A percentile compares a stretch with the other conserved stretches of the same genome.
Conservation (phyloP, 2,888 invertebrate species). For the Torymus aiolomorphi region DNA sequence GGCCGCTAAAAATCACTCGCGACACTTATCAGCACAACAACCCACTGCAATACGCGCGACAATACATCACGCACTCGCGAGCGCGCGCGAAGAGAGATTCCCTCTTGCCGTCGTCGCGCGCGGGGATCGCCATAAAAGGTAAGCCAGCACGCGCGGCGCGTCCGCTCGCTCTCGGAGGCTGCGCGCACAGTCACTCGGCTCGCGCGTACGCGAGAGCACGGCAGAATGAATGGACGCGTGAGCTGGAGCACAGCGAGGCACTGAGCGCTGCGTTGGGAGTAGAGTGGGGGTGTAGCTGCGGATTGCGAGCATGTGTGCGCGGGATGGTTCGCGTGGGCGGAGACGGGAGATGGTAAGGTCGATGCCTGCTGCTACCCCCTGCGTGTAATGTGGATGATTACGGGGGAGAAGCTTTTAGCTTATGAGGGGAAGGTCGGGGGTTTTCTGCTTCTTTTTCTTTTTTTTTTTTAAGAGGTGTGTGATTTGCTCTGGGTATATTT, state of each 20-base stretch:
- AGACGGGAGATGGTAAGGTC: too few species aligned
- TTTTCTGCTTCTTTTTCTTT: too few species aligned
- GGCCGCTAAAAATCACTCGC: background rate
- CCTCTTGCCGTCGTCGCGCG: slow-evolving; percentile 38
- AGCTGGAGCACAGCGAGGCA: background rate
- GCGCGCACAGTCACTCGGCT: background rate
- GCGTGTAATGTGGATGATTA: too few species aligned
- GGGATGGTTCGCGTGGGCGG: too few species aligned
- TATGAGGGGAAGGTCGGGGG: too few species aligned
- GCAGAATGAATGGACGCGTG: background rate
- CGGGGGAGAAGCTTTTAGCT: too few species aligned
- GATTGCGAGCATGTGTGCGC: too few species aligned
- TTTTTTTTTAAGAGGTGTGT: too few species aligned
- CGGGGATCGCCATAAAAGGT: slow-evolving; percentile 74
- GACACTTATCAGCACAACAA: too few species aligned
- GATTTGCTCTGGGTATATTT: too few species aligned
- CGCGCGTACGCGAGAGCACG: background rate
- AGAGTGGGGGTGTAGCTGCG: background rate
- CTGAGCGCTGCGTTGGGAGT: background rate
- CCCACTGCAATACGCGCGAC: background rate
- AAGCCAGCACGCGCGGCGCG: slow-evolving; percentile 67
- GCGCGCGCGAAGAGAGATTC: slow-evolving; percentile 42
- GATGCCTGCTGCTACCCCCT: too few species aligned
- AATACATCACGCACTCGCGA: too few species aligned
- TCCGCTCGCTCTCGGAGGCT: background rate